These are phyloP conservation scores for Tipula vernalis DNA, from an alignment of 2,888 invertebrate species.

Conservation along the genomic window DNA sequence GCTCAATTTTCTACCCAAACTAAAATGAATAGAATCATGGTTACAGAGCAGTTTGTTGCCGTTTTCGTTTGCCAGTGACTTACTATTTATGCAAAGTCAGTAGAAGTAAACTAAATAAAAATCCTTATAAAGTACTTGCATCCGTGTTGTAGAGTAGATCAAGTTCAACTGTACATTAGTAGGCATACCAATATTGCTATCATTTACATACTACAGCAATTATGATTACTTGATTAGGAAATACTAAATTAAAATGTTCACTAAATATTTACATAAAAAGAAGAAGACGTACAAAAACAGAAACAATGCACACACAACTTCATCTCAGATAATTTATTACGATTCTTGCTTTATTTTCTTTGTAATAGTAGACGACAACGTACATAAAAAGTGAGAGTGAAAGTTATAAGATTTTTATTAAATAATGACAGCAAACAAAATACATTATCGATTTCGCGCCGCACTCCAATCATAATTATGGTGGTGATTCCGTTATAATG, in stretches of 20 bases:
- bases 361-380: not conserved
- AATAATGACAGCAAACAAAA: not conserved
- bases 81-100: too few species aligned
- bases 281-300: not conserved
- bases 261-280: not conserved
- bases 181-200: not conserved
- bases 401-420: not conserved
- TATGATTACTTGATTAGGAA: not conserved
- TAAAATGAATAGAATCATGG: too few species aligned
- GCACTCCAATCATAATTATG: not conserved
- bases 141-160: not conserved
- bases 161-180: not conserved
- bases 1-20: too few species aligned
- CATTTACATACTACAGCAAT: not conserved
- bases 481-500: not conserved
- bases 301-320: not conserved
- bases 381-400: not conserved
- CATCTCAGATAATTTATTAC: not conserved
- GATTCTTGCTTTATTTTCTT: not conserved
- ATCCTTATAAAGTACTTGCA: not conserved
- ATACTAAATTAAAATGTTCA: not conserved
- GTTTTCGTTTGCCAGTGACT: too few species aligned
- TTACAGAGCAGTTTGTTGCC: too few species aligned
- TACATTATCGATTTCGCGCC: not conserved
- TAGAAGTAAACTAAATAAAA: too few species aligned